Conservation (phyloP, 2,113 vertebrate species). For the Herpetotheres cachinnans region DNA sequence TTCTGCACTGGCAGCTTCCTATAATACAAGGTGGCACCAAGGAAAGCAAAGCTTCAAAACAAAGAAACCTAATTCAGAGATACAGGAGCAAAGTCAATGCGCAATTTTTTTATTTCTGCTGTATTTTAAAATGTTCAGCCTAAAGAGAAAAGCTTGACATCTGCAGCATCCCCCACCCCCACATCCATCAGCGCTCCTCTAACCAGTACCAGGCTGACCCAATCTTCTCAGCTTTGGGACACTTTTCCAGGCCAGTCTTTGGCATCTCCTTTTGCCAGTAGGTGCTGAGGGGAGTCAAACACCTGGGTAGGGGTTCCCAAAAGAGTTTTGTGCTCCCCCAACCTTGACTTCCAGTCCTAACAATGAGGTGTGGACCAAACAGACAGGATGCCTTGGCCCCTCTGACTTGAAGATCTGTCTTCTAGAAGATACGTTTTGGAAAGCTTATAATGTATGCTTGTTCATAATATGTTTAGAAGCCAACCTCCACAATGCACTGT, state of each 20-base stretch:
- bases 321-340: neutral
- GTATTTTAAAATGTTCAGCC: neutral
- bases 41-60: neutral
- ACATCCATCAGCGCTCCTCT: neutral
- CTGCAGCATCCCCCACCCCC: neutral
- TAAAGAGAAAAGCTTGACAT: neutral
- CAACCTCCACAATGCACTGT: neutral
- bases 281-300: neutral
- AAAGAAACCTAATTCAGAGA: neutral
- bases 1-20: neutral
- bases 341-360: neutral
- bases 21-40: neutral
- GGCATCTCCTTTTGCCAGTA: neutral
- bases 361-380: neutral
- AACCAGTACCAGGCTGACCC: neutral
- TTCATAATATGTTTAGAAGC: neutral
- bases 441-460: neutral
- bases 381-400: neutral
- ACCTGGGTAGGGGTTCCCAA: too few species aligned
- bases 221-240: neutral
- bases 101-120: accelerated
- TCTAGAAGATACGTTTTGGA: neutral
- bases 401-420: neutral
- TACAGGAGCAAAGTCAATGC: neutral
- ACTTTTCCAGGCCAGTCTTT: neutral